Conservation (phyloP, 92 coral and sea anemone species). For the Porites lobata region DNA sequence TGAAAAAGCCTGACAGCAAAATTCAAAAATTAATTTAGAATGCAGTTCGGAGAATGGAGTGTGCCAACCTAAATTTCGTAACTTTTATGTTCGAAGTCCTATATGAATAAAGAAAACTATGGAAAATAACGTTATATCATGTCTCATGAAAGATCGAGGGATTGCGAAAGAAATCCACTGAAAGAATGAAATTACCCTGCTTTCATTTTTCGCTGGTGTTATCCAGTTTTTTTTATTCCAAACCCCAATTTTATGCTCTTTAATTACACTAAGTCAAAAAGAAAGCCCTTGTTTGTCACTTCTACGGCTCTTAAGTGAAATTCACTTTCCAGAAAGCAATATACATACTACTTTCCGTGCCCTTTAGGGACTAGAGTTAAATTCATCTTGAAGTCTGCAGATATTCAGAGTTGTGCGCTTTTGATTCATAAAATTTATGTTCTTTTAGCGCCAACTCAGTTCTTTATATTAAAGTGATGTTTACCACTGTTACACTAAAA, state of each 20-base stretch:
- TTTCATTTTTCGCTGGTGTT: no score
- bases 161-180: not conserved
- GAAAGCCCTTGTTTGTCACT: not conserved
- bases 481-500: not conserved
- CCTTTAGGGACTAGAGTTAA: not conserved
- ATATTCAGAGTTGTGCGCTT: not conserved
- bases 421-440: no score
- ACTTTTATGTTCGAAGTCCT: no score
- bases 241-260: not conserved
- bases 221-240: not conserved
- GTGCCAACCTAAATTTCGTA: no score
- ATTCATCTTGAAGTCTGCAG: not conserved
- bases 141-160: not conserved
- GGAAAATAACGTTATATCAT: not conserved
- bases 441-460: not conserved
- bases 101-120: no score
- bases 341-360: not conserved
- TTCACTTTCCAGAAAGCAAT: not conserved
- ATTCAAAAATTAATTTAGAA: no score
- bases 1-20: no score
- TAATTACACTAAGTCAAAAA: not conserved
- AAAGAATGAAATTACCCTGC: not conserved
- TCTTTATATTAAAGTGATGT: not conserved
- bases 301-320: not conserved
- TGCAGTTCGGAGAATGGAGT: no score